Percentiles rank a stretch among this genome's conserved stretches.
Conservation (phyloP, 1,140 invertebrate genomes). For the Chionoecetes opilio region DNA sequence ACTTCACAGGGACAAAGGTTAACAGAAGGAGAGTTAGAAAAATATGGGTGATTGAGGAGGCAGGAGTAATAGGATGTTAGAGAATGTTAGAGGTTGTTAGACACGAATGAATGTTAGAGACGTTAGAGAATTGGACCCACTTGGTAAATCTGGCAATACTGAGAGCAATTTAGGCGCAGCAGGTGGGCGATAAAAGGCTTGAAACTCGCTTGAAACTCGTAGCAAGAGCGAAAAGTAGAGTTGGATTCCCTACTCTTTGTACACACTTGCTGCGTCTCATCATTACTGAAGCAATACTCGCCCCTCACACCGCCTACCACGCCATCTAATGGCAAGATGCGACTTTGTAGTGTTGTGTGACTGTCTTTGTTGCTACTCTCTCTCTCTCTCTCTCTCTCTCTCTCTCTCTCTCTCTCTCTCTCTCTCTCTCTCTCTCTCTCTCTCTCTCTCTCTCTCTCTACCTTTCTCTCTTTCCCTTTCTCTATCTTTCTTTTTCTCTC, state of each 20-base stretch:
- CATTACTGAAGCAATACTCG: background rate
- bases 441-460: background rate
- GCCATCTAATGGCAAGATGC: background rate
- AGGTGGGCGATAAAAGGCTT: background rate
- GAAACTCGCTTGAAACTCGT: constrained; percentile 29
- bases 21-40: too few relatives aligned
- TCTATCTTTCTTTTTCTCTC: background rate
- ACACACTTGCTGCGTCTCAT: background rate
- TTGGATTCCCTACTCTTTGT: background rate
- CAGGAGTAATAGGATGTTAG: too few relatives aligned
- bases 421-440: background rate
- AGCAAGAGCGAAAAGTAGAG: background rate
- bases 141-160: background rate
- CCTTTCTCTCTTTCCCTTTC: background rate
- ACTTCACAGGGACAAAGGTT: background rate
- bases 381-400: too few relatives aligned
- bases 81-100: background rate
- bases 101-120: background rate
- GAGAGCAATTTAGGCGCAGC: background rate
- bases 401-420: background rate
- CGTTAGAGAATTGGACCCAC: background rate
- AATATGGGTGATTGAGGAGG: background rate
- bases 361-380: too few relatives aligned
- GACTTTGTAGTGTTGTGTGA: background rate
- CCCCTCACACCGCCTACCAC: background rate